Evolutionary conservation across 2,113 vertebrate genomes (phyloP).

Genomic region (Corythaeola cristata): DNA sequence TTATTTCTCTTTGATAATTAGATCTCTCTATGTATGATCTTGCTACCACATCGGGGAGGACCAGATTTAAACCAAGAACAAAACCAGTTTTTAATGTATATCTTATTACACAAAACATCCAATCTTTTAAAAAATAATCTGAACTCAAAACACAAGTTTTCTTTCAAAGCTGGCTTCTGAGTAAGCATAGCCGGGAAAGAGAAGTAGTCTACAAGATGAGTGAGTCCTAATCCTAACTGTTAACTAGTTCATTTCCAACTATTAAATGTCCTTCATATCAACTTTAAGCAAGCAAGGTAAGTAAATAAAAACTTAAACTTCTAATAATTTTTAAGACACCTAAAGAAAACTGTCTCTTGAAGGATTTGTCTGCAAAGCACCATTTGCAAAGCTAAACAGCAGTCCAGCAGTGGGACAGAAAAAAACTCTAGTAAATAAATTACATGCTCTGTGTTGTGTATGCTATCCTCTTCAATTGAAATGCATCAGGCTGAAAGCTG

Average conservation of each 20-base stretch:
- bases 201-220: background rate
- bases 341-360: background rate
- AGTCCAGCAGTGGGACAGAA: background rate
- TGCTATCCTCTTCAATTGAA: background rate
- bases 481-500: background rate
- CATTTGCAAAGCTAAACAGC: background rate
- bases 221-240: background rate
- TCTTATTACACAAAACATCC: background rate
- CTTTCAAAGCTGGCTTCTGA: background rate
- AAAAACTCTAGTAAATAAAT: background rate
- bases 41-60: background rate
- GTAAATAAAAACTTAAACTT: background rate
- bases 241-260: background rate
- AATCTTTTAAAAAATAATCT: background rate
- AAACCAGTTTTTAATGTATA: background rate
- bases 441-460: background rate
- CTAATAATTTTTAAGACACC: background rate
- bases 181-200: background rate
- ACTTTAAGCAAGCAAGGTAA: background rate
- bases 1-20: background rate
- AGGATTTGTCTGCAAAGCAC: background rate
- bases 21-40: background rate
- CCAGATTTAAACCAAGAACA: background rate
- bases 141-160: background rate
- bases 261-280: background rate